These are phyloP conservation scores for Pelecanoides urinatrix DNA, from an alignment of 2,113 vertebrate genomes.

Conservation along the genomic window DNA sequence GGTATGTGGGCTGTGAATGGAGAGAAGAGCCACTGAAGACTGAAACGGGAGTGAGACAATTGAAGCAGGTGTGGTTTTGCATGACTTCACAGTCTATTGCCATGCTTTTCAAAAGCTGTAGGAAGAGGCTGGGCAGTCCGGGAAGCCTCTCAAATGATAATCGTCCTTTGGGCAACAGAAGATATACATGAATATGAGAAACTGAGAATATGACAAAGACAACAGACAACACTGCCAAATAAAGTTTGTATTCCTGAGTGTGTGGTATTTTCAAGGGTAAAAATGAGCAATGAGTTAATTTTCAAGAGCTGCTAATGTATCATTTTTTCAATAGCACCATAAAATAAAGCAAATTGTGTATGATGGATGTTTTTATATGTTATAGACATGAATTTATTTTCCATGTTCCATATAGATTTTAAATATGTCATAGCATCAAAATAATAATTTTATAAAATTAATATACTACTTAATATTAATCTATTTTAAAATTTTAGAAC, in stretches of 20 bases:
- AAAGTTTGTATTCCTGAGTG: not conserved
- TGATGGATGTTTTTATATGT: not conserved
- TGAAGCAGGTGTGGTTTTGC: not conserved
- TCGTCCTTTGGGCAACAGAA: not conserved
- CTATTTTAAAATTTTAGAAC: not conserved
- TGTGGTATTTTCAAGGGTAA: not conserved
- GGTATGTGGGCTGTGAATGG: not conserved
- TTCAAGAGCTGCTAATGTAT: not conserved
- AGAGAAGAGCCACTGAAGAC: not conserved
- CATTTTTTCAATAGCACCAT: not conserved
- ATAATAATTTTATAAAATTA: not conserved
- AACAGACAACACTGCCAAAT: not conserved
- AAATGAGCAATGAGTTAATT: not conserved
- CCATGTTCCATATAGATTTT: not conserved
- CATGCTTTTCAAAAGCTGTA: not conserved
- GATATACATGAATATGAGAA: not conserved
- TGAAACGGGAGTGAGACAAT: fast-evolving
- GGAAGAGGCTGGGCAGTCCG: not conserved
- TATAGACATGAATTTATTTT: not conserved
- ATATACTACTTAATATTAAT: not conserved
- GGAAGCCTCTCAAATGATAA: not conserved
- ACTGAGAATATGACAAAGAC: not conserved
- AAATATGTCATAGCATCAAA: not conserved
- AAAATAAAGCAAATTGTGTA: not conserved
- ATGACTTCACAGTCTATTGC: not conserved